A percentile compares a stretch with the other conserved stretches of the same genome.
These are phyloP conservation scores for Prosopocoilus inquinatus DNA, from an alignment of 2,888 invertebrate species.

Conservation along the genomic window DNA sequence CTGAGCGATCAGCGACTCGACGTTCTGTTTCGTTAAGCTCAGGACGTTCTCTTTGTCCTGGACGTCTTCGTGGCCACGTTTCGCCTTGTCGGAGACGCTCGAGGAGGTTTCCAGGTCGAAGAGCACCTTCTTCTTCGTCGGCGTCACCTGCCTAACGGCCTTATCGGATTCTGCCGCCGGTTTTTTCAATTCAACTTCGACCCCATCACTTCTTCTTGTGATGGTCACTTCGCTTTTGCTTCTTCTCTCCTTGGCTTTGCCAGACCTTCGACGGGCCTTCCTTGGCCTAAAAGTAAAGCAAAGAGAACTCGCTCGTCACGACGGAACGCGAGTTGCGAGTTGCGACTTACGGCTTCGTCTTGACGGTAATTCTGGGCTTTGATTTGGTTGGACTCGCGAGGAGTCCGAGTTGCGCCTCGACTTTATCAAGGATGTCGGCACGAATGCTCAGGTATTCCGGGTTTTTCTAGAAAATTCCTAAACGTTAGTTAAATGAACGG, in stretches of 20 bases:
- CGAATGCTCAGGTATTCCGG: slow-evolving; percentile 25
- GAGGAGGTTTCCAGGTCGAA: slow-evolving; percentile 30
- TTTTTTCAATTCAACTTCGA: neutral
- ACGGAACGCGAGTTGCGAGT: neutral
- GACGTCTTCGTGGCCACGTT: slow-evolving; percentile 8
- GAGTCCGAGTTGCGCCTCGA: too few species aligned
- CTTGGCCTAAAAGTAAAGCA: neutral
- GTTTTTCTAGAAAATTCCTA: slow-evolving; percentile 23
- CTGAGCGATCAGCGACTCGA: too few species aligned
- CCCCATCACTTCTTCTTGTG: neutral
- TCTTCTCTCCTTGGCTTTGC: neutral
- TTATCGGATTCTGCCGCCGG: too few species aligned
- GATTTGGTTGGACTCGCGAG: neutral
- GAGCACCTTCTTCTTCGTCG: slow-evolving; percentile 34
- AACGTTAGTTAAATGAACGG: too few species aligned
- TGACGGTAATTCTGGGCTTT: neutral
- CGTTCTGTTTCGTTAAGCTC: too few species aligned
- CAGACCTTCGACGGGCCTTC: neutral
- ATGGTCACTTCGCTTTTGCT: neutral
- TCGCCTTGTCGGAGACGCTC: slow-evolving; percentile 7
- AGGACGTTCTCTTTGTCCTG: too few species aligned
- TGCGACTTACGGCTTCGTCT: neutral
- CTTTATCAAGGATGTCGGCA: neutral
- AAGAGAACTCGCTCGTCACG: neutral
- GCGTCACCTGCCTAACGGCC: neutral